Conservation (phyloP, 2,797 vertebrate species). For the Alouatta caraya region DNA sequence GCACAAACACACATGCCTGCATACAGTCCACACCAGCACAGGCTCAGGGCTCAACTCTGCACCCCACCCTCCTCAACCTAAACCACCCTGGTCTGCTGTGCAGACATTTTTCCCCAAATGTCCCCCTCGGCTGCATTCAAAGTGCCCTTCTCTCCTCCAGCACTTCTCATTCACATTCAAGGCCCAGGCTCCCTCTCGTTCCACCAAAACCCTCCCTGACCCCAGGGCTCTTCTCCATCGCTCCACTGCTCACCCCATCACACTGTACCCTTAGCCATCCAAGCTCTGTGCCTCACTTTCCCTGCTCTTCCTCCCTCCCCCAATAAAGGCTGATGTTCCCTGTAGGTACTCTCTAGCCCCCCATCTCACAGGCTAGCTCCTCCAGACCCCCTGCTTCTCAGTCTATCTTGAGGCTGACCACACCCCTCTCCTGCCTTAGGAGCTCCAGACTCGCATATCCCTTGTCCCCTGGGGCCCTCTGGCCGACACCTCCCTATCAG, state of each 20-base stretch:
- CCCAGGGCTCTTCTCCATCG: background rate
- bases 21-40: background rate
- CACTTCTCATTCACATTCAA: background rate
- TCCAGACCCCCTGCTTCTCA: background rate
- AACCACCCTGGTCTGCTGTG: background rate
- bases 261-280: accelerated
- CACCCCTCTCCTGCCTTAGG: background rate
- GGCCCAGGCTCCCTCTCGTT: background rate
- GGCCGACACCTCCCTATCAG: background rate
- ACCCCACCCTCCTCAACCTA: background rate
- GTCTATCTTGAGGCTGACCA: background rate
- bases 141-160: background rate
- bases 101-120: background rate
- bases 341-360: background rate
- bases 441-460: background rate
- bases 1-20: too few species aligned
- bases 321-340: background rate
- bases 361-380: background rate
- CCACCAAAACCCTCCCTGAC: background rate
- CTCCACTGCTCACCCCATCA: background rate
- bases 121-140: background rate
- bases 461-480: background rate
- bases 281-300: background rate
- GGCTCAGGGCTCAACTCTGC: background rate
- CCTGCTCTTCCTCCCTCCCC: background rate